Base-by-base conservation (phyloP, 2,888 invertebrate species). In the Apodemia hepburni region DNA sequence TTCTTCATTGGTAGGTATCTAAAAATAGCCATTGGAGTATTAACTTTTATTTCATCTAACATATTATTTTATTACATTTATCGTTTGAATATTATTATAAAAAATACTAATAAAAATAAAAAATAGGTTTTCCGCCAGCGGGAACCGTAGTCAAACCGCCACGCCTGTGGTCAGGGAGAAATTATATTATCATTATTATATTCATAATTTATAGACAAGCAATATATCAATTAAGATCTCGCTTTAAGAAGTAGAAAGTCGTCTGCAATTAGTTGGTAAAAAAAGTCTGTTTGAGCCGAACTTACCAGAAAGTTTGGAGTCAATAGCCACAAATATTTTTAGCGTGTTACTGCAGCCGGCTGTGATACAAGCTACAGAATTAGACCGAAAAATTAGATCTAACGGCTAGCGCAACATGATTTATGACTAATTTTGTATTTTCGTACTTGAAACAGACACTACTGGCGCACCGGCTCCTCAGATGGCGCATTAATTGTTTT, bases 361-460 rank as follows among this genome's bases (percentile, higher is more conserved):
- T 66, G 63, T 72, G 72, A 72, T 71, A 73, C 68, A 71, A 74
- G 69, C 74, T 71, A 73, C 71, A 58, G 67, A 73, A 66, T 71
- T 74, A 74, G 73, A 73, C 68, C 54, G 64, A 70, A 70, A 72
- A 72, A 69, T 70, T 67, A 66, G 67, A 68, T 66, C 69, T 62
- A 67, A 63, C 62, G 65, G 61, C 70, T 61, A 63, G 59, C 60
- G 66, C 62, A 54, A 63, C 58, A 68, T 69, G 65, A 70, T 68
- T 64, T 62, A 68, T 65, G 42, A 65, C 66, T 71, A 69, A 66
- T 68, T 68, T 65, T 61, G 65, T 59, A 66, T 60, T 68, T 68
- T 35, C 61, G 42, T 45, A n/a, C 42, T 45, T 45, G 42, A 45
- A 45, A 45, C 42, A 45, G 42, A 45, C 38, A 38, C 38, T 38